Base-by-base conservation (phyloP, 2,113 vertebrate genomes). In the Bubo blakistoni region DNA sequence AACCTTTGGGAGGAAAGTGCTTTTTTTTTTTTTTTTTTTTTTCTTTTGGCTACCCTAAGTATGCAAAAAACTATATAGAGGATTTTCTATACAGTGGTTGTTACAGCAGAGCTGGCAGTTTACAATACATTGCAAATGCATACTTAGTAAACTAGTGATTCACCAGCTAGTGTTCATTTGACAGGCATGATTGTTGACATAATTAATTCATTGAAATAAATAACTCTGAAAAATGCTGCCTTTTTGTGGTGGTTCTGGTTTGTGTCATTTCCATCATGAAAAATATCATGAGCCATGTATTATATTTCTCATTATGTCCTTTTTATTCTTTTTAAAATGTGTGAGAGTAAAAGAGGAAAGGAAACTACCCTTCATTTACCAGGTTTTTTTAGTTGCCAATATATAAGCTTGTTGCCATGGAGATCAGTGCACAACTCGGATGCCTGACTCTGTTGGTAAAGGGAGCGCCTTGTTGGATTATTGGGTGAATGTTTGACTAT, bases 381-480 rank as follows among this genome's bases (percentile, higher is more conserved):
- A 51, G 57, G 38, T 34, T 27, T 85, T 91, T 89, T 90, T 92
- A 92, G 79, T 96, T 90, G 59, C 78, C 79, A 81, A 92, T 85
- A 22, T 44, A 61, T 52, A 92, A 47, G 40, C 69, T 82, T 72
- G 93, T 97, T 96, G 42, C 91, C 59, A 49, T 92, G 85, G 91
- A 94, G 82, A 97, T 96, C 51, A 71, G 86, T 26, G 69, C 91
- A 54, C 36, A 84, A 17, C 38, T 87, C n/a, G 1, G 54, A 38
- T 27, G 76, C 61, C 47, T 88, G 86, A 97, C 89, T 96, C 69
- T 91, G 66, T 77, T 59, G 36, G 62, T 94, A 81, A 95, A 97
- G 59, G 42, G 40, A 90, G 32, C 30, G 52, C 76, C 71, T 93
- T 72, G 88, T 86, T 67, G 78, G 52, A 61, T 80, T 94, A 25